Conservation (phyloP, 1,140 invertebrate species). For the Cherax quadricarinatus region DNA sequence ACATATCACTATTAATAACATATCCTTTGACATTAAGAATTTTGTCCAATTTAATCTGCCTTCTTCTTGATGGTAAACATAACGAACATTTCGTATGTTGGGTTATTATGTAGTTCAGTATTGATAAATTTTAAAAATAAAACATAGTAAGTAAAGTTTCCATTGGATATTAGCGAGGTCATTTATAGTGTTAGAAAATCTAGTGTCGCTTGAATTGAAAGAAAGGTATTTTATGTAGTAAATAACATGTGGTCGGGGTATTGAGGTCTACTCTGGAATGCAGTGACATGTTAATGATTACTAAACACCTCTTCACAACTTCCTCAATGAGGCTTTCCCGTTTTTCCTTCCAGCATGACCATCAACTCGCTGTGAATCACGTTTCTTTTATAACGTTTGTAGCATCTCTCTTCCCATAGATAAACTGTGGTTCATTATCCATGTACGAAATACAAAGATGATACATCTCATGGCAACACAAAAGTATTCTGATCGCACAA, state of each 20-base stretch:
- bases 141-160: not conserved
- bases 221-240: not conserved
- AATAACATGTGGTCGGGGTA: not conserved
- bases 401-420: conserved; percentile 4
- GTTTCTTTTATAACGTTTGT: conserved; percentile 15
- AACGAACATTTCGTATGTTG: too few species aligned
- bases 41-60: too few species aligned
- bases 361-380: conserved; percentile 40
- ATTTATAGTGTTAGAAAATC: too few species aligned
- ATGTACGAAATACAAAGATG: not conserved
- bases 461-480: not conserved
- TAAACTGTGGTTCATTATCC: not conserved
- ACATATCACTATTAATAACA: not conserved
- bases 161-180: too few species aligned
- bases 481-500: not conserved
- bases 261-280: too few species aligned
- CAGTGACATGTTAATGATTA: too few species aligned
- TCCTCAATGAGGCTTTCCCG: not conserved
- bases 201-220: too few species aligned
- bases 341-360: conserved; percentile 19
- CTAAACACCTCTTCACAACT: too few species aligned
- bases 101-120: not conserved
- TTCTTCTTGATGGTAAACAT: too few species aligned
- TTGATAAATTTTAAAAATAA: not conserved
- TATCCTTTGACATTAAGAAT: not conserved